Evolutionary conservation across 64 coral and sea anemone species (phyloP), one percentile per base, ranked within the genome.

Genomic region (Exaiptasia diaphana): DNA sequence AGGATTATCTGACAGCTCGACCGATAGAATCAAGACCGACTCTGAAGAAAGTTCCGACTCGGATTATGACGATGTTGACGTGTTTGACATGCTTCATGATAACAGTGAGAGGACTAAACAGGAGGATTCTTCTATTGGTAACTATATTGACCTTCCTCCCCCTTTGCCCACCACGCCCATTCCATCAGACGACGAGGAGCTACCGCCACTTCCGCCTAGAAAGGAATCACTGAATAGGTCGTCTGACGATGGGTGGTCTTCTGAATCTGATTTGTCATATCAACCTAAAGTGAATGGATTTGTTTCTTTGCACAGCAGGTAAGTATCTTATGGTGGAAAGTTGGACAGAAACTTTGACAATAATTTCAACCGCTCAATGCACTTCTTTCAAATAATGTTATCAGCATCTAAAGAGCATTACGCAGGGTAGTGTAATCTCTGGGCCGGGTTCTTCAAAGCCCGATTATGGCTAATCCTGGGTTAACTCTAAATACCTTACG

Each of bases 41-140:
- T 42, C 38, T 23, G 8, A 28, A 1, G 41, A 73, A 3, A 73
- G 69, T 17, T 45, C 28, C 4, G 69, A 73, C 41, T 73, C 69
- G 28, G 69, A 73, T 73, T 73, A 73, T 40, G 86, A 94, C 48
- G 91, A 94, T 50, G 35, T 85, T 23, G 86, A 94, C 67, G 91
- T 94, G 28, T 94, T 94, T 67, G 86, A 89, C 38, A 94, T 94
- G 91, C 67, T 94, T 12, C 52, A 78, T 27, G 91, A 94, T 71
- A 94, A 94, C 74, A 94, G 91, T 53, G 77, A 94, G 74, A 38
- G 84, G 44, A 69, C 79, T 5, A 85, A 85, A n/a, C n/a, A n/a
- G n/a, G n/a, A n/a, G n/a, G 21, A 4, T 64, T 29, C 25, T 41
- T 9, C 21, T 25, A 29, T 30, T 8, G 17, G 26, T 3, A 83